These are phyloP conservation scores for Propithecus perrieri DNA, from an alignment of 2,797 vertebrate genomes.

Conservation along the genomic window DNA sequence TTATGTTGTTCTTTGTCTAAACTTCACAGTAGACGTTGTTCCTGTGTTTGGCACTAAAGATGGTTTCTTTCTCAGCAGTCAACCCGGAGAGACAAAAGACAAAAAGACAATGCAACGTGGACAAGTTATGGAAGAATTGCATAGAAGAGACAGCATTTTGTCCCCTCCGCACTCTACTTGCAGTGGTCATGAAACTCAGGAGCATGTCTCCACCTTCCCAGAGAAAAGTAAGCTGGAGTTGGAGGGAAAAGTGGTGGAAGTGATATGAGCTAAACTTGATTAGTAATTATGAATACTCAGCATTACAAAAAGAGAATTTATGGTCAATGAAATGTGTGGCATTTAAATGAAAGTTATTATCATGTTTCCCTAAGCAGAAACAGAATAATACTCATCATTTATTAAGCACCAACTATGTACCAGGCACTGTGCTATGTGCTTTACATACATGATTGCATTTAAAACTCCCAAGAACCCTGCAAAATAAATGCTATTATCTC, in stretches of 20 bases:
- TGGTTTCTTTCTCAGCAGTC: background rate
- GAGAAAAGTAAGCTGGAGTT: background rate
- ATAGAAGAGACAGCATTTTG: background rate
- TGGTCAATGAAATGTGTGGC: background rate
- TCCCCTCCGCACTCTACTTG: background rate
- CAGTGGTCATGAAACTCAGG: background rate
- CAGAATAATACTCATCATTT: background rate
- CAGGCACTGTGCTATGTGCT: background rate
- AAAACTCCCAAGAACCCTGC: background rate
- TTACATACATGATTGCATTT: background rate
- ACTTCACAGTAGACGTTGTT: background rate
- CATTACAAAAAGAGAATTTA: background rate
- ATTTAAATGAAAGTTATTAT: constrained; percentile 2
- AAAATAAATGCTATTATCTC: background rate
- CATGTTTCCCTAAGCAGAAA: background rate
- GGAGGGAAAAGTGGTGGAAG: background rate
- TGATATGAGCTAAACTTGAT: background rate
- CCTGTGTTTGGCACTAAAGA: background rate
- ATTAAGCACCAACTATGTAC: background rate
- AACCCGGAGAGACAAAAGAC: background rate
- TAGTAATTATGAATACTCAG: background rate
- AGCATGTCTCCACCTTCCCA: background rate
- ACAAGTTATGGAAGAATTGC: background rate
- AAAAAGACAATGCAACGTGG: background rate
- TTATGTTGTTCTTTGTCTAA: background rate